Evolutionary conservation across 2,797 vertebrate genomes (phyloP).

Genomic region (Acanthurus tractus): DNA sequence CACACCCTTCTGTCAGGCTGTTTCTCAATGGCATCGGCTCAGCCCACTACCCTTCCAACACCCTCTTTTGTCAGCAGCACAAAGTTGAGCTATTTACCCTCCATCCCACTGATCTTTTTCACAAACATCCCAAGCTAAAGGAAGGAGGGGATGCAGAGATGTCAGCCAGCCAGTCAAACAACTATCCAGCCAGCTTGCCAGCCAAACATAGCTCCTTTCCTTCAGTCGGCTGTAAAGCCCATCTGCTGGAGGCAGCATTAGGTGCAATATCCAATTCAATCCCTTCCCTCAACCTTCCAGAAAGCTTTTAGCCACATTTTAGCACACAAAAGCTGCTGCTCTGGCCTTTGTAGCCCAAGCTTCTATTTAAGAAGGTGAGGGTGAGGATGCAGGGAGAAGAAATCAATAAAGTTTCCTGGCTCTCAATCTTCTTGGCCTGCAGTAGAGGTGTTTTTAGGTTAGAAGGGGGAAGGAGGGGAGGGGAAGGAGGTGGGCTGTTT

Average conservation of each 20-base stretch:
- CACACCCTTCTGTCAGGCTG: conserved; percentile 65
- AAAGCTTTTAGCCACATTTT: conserved; percentile 97
- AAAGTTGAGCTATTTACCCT: conserved; percentile 86
- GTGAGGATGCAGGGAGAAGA: conserved; percentile 81
- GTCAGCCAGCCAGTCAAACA: conserved; percentile 74
- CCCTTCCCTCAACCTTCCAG: conserved; percentile 75
- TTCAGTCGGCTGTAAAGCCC: conserved; percentile 76
- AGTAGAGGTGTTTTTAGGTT: conserved; percentile 89
- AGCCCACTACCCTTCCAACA: conserved; percentile 61
- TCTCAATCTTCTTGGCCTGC: conserved; percentile 93
- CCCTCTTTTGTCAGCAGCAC: conserved; percentile 79
- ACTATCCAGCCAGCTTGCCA: conserved; percentile 50
- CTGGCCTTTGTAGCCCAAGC: conserved; percentile 93
- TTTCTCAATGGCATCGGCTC: conserved; percentile 68
- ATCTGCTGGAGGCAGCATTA: conserved; percentile 83
- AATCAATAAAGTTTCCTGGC: conserved; percentile 97
- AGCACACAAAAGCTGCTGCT: conserved; percentile 94
- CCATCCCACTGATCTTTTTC: conserved; percentile 83
- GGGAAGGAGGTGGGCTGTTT: conserved; percentile 79
- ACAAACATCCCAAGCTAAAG: conserved; percentile 79
- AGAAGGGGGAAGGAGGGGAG: conserved; percentile 56
- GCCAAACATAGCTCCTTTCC: conserved; percentile 63
- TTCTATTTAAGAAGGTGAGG: conserved; percentile 94
- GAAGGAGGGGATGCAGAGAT: conserved; percentile 70
- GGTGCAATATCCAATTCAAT: conserved; percentile 96